Percentiles rank a stretch among this genome's conserved stretches.
phyloP scores from a whole-genome alignment of 2,113 vertebrate species.

The Neolamprologus kungweensis region DNA sequence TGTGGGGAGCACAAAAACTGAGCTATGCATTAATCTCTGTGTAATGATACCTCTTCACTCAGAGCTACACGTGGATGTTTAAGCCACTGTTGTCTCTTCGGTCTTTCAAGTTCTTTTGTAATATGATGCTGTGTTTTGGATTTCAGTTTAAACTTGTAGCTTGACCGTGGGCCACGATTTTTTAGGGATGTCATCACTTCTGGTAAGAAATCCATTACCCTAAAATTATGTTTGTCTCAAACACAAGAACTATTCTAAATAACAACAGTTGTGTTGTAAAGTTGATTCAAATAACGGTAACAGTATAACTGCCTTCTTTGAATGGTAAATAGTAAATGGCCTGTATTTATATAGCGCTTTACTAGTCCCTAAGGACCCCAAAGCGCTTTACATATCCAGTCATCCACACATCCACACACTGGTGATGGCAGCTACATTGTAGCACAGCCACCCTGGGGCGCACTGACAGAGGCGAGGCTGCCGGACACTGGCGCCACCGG shows the following conservation, averaged over 20 bases:
- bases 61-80: background rate
- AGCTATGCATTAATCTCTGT: background rate
- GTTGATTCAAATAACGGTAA: background rate
- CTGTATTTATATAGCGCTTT: no score
- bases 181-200: background rate
- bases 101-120: background rate
- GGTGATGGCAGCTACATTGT: no score
- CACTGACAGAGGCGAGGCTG: no score
- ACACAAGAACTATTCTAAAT: background rate
- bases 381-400: no score
- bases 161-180: background rate
- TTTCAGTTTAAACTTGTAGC: background rate
- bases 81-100: background rate
- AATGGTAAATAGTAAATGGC: no score
- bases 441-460: no score
- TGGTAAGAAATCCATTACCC: background rate
- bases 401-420: fast-evolving
- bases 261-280: background rate
- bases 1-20: background rate
- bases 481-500: no score
- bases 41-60: background rate
- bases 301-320: background rate
- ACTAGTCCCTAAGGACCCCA: no score
- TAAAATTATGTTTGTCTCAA: background rate
- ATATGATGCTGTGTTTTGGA: background rate